These are phyloP conservation scores for Dinoponera quadriceps DNA, from an alignment of 1,140 invertebrate species.

Conservation along the genomic window DNA sequence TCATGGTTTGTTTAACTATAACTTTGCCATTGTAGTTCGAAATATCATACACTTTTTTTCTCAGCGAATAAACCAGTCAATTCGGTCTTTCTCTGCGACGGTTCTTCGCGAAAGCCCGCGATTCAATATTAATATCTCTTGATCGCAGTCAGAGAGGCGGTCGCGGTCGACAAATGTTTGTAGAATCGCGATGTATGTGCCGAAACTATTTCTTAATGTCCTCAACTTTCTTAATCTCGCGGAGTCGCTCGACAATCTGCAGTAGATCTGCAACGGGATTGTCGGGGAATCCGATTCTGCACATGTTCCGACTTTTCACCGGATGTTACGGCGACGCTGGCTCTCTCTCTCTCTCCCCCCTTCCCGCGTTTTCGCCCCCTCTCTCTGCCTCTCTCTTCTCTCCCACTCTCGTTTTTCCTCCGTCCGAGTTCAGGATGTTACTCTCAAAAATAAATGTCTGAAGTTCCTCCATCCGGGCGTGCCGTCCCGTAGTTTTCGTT, in stretches of 20 bases:
- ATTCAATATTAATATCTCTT: neutral
- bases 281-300: slow-evolving; percentile 14
- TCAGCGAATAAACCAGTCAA: no score
- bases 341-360: slow-evolving; percentile 21
- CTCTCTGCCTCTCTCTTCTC: neutral
- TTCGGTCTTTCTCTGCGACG: no score
- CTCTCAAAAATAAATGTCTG: slow-evolving; percentile 59
- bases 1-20: no score
- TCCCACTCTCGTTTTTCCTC: no score
- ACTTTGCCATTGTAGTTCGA: no score
- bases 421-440: slow-evolving; percentile 34
- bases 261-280: slow-evolving; percentile 29
- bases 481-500: slow-evolving; percentile 56
- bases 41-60: no score
- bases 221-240: slow-evolving; percentile 40
- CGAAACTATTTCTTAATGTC: slow-evolving; percentile 39
- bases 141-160: neutral
- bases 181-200: slow-evolving; percentile 18
- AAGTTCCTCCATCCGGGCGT: slow-evolving; percentile 28
- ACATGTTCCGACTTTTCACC: slow-evolving; percentile 44
- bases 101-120: neutral
- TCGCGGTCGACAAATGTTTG: neutral
- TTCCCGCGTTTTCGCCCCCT: no score
- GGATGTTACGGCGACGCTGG: slow-evolving; percentile 37
- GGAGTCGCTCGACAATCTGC: slow-evolving; percentile 25